Percentiles rank a stretch among this genome's conserved stretches.
Evolutionary conservation across 2,888 invertebrate genomes (phyloP).

Genomic region (Siphonodentalium dalli): DNA sequence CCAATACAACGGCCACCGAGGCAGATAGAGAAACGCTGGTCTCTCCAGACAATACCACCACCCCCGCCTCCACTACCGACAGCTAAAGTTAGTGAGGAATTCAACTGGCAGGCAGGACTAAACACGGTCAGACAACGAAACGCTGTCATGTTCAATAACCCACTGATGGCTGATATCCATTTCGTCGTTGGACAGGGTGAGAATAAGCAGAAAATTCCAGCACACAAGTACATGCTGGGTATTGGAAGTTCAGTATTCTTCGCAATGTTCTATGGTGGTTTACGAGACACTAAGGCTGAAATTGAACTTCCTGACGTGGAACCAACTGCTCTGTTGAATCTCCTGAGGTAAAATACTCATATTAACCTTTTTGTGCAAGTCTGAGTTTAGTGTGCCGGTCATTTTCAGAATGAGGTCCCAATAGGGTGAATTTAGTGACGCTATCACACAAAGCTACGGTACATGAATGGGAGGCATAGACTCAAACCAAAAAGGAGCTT

Average conservation of each 20-base stretch:
- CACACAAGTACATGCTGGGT: conserved; percentile 94
- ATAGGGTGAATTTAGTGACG: too few species aligned
- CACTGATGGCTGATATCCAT: conserved; percentile 92
- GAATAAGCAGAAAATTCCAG: conserved; percentile 79
- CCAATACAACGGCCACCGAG: conserved; percentile 33
- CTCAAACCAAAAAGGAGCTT: too few species aligned
- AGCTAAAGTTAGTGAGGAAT: conserved; percentile 44
- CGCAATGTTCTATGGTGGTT: conserved; percentile 96
- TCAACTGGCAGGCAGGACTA: conserved; percentile 60
- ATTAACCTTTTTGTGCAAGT: too few species aligned
- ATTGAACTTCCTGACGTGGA: conserved; percentile 98
- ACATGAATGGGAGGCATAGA: too few species aligned
- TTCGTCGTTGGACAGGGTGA: conserved; percentile 77
- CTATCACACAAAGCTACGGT: too few species aligned
- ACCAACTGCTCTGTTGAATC: conserved; percentile 89
- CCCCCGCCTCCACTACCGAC: conserved; percentile 35
- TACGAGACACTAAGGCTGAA: conserved; percentile 85
- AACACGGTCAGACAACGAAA: conserved; percentile 86
- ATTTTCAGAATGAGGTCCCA: too few species aligned
- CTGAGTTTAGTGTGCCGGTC: too few species aligned
- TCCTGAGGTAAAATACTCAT: conserved; percentile 77
- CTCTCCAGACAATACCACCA: conserved; percentile 26
- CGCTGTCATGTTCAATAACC: conserved; percentile 97
- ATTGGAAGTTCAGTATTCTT: conserved; percentile 97
- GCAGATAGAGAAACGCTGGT: conserved; percentile 35